A percentile compares a stretch with the other conserved stretches of the same genome.
Evolutionary conservation across 2,888 invertebrate genomes (phyloP).

Genomic region (Griposia aprilina): DNA sequence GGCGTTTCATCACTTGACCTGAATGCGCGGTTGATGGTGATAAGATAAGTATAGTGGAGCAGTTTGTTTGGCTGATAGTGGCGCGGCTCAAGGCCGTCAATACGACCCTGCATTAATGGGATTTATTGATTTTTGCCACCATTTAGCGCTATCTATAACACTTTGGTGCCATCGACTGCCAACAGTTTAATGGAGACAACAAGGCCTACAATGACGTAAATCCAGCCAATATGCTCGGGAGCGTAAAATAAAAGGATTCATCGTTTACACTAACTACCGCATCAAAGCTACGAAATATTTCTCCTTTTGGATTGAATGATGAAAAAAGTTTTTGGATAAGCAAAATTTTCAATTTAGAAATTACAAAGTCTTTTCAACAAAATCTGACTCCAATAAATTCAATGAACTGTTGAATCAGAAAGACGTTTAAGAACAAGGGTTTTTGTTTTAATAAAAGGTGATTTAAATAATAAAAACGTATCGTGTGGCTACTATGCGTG

Average conservation of each 20-base stretch:
- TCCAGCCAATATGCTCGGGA: background rate
- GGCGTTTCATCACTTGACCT: slow-evolving; percentile 78
- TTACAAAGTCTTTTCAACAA: background rate
- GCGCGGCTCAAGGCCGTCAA: slow-evolving; percentile 66
- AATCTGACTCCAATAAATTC: slow-evolving; percentile 10
- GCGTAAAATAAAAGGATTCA: background rate
- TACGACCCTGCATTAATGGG: slow-evolving; percentile 66
- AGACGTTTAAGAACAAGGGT: background rate
- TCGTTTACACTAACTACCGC: background rate
- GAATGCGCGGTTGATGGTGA: slow-evolving; percentile 73
- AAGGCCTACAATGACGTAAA: slow-evolving; percentile 43
- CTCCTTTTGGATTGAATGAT: background rate
- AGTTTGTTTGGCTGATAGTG: slow-evolving; percentile 74
- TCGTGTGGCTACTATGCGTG: slow-evolving; percentile 50
- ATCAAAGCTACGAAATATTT: slow-evolving; percentile 1
- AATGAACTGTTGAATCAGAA: slow-evolving; percentile 3
- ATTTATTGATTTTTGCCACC: slow-evolving; percentile 61
- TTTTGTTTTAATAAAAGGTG: slow-evolving; percentile 21
- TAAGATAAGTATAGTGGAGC: slow-evolving; percentile 69
- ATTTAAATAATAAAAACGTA: slow-evolving; percentile 23
- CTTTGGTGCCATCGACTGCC: slow-evolving; percentile 9
- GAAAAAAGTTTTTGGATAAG: background rate
- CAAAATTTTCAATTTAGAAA: slow-evolving; percentile 18
- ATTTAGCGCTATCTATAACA: slow-evolving; percentile 34
- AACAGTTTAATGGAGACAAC: slow-evolving; percentile 31